These are phyloP conservation scores for Diplolepis rosae DNA, from an alignment of 2,888 invertebrate species.

Conservation along the genomic window DNA sequence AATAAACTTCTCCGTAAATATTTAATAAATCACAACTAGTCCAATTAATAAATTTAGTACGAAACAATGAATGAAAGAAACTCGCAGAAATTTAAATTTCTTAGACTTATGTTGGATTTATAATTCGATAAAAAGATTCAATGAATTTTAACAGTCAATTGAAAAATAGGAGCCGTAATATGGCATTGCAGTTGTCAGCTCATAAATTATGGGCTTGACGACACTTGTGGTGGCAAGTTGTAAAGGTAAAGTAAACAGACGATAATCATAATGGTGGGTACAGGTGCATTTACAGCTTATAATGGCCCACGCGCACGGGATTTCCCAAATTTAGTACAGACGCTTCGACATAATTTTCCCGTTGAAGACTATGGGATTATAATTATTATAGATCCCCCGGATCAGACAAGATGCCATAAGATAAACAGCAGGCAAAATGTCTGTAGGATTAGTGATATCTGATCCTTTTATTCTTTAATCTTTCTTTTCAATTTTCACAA, in stretches of 20 bases:
- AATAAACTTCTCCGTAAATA: too few relatives aligned
- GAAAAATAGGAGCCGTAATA: neutral
- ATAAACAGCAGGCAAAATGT: neutral
- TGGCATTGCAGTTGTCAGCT: neutral
- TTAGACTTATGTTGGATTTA: too few relatives aligned
- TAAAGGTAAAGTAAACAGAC: neutral
- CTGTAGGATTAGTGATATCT: too few relatives aligned
- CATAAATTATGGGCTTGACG: neutral
- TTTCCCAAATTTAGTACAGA: constrained; percentile 32
- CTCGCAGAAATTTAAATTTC: too few relatives aligned
- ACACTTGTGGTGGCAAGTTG: neutral
- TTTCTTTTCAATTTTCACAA: too few relatives aligned
- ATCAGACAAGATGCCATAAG: neutral
- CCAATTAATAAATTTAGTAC: too few relatives aligned
- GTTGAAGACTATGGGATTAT: constrained; percentile 37
- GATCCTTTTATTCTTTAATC: too few relatives aligned
- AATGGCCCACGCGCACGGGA: constrained; percentile 7
- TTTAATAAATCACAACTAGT: too few relatives aligned
- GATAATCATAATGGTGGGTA: neutral
- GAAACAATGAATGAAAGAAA: too few relatives aligned
- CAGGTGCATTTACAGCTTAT: neutral
- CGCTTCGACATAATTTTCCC: constrained; percentile 22
- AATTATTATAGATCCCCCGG: constrained; percentile 23
- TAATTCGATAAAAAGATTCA: too few relatives aligned
- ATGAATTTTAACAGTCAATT: too few relatives aligned